Evolutionary conservation across 1,140 invertebrate species (phyloP).

Genomic region (Odontomachus brunneus): DNA sequence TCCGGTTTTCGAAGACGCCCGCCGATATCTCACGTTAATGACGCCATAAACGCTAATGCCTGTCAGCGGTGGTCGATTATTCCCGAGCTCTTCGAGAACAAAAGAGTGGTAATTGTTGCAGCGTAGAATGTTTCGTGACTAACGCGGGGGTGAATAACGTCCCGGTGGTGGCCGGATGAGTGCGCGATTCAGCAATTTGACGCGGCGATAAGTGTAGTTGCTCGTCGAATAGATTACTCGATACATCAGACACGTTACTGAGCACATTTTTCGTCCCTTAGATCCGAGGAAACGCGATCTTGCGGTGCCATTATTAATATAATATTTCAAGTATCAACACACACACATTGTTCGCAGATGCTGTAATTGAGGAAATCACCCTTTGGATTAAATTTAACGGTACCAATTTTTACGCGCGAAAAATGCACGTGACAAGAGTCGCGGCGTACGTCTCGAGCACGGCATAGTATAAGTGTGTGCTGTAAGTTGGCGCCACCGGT

Average conservation of each 20-base stretch:
- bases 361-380: no score
- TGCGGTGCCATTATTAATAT: no score
- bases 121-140: not conserved
- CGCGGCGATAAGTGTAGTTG: not conserved
- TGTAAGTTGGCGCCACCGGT: slow-evolving; percentile 44
- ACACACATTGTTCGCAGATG: no score
- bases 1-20: slow-evolving; percentile 72
- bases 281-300: not conserved
- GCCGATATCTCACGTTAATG: slow-evolving; percentile 75
- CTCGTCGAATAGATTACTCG: no score
- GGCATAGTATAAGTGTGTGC: slow-evolving; percentile 21
- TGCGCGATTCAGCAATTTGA: slow-evolving; percentile 23
- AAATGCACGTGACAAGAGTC: not conserved
- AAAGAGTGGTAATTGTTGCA: slow-evolving; percentile 53
- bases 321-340: no score
- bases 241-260: not conserved
- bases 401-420: no score
- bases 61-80: slow-evolving; percentile 25
- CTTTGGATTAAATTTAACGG: no score
- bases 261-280: not conserved
- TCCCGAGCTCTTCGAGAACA: slow-evolving; percentile 40
- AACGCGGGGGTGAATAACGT: slow-evolving; percentile 37
- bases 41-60: slow-evolving; percentile 71
- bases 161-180: slow-evolving; percentile 7
- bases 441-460: not conserved